Percentiles rank a stretch among this genome's conserved stretches.
phyloP scores from a whole-genome alignment of 1,140 invertebrate species.

The Megalopta genalis region DNA sequence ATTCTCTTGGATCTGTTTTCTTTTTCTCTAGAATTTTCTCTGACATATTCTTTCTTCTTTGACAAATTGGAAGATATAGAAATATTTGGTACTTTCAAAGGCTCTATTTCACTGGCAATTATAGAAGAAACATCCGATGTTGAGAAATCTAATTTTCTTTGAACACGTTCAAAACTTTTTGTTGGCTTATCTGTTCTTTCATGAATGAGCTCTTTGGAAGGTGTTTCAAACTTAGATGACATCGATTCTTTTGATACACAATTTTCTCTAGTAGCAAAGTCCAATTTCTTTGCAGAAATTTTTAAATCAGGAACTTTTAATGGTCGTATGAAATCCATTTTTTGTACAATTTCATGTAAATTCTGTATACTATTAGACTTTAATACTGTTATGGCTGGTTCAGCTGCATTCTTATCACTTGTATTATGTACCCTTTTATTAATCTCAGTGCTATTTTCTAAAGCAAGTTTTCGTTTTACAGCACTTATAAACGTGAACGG shows the following conservation, averaged over 20 bases:
- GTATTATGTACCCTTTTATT: constrained; percentile 62
- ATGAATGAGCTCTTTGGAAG: constrained; percentile 56
- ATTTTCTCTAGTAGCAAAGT: constrained; percentile 72
- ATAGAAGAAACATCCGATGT: constrained; percentile 69
- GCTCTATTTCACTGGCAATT: constrained; percentile 72
- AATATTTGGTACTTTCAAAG: constrained; percentile 73
- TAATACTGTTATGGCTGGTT: constrained; percentile 33
- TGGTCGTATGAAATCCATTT: constrained; percentile 76
- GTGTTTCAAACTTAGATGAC: constrained; percentile 64
- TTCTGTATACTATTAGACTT: constrained; percentile 50
- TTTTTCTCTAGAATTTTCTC: constrained; percentile 75
- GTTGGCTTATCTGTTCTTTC: constrained; percentile 64
- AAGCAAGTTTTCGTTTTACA: constrained; percentile 74
- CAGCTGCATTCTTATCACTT: constrained; percentile 51
- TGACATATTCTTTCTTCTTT: constrained; percentile 75
- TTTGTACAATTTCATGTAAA: constrained; percentile 54
- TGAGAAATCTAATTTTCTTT: constrained; percentile 76
- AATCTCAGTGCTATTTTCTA: constrained; percentile 60
- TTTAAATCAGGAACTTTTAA: constrained; percentile 77
- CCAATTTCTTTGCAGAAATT: constrained; percentile 76
- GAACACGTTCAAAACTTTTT: constrained; percentile 70
- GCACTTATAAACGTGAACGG: constrained; percentile 78
- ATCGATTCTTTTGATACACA: constrained; percentile 67
- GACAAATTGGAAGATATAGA: constrained; percentile 68
- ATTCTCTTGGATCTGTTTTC: constrained; percentile 76